phyloP scores from a whole-genome alignment of 1,140 invertebrate species.

The Drosophila malerkotliana region DNA sequence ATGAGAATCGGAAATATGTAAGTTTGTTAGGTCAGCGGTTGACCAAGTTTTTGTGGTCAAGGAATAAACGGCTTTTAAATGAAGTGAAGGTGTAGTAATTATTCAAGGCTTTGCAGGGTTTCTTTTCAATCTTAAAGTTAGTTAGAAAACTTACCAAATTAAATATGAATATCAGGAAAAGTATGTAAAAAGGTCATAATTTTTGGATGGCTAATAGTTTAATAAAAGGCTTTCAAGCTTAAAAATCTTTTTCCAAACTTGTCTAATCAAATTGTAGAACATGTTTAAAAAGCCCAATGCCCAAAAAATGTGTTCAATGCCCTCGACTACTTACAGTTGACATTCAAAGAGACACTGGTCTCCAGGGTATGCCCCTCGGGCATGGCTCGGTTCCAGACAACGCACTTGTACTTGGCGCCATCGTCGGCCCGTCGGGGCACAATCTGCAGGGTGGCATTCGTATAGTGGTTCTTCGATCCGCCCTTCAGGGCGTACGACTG shows the following conservation, averaged over 20 bases:
- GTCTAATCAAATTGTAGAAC: too few species aligned
- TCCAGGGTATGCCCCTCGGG: constrained; percentile 91
- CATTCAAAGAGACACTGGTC: constrained; percentile 91
- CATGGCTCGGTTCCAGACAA: constrained; percentile 95
- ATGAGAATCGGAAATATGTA: constrained; percentile 24
- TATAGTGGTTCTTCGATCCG: constrained; percentile 88
- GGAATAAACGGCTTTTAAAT: constrained; percentile 23
- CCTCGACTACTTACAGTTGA: constrained; percentile 91
- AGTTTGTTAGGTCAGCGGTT: constrained; percentile 19
- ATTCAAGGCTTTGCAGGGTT: neutral
- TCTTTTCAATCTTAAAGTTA: neutral
- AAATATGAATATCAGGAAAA: neutral
- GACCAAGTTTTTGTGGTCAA: constrained; percentile 30
- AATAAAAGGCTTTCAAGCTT: too few species aligned
- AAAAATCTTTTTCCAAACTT: too few species aligned
- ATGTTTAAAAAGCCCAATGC: constrained; percentile 1
- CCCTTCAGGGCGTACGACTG: constrained; percentile 88
- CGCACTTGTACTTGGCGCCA: constrained; percentile 91
- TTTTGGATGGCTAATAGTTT: too few species aligned
- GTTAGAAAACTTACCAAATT: neutral
- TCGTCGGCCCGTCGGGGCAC: constrained; percentile 93
- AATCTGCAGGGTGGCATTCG: constrained; percentile 90
- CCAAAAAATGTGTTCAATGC: neutral
- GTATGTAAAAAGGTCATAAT: too few species aligned
- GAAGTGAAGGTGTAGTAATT: constrained; percentile 3